These are phyloP conservation scores for Pteruthius melanotis DNA, from an alignment of 2,113 vertebrate species.

Conservation along the genomic window DNA sequence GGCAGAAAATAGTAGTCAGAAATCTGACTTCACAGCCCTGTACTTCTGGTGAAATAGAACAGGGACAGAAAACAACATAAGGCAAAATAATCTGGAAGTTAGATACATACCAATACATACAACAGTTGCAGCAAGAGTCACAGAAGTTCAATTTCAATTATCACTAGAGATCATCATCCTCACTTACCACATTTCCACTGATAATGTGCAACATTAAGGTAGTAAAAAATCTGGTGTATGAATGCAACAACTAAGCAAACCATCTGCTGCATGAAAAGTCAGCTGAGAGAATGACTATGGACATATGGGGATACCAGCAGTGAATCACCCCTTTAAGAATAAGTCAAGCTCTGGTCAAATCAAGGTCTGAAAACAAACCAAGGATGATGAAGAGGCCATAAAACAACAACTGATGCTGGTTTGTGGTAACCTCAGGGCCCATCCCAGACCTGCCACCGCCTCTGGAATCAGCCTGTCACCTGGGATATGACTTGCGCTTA, in stretches of 20 bases:
- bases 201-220: conserved; percentile 40
- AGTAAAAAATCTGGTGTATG: conserved; percentile 38
- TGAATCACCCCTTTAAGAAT: background rate
- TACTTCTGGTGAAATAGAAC: background rate
- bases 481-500: background rate
- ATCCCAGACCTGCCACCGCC: background rate
- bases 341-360: conserved; percentile 9
- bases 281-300: conserved; percentile 1
- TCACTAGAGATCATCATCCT: conserved; percentile 15
- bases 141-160: conserved; percentile 43
- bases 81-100: background rate
- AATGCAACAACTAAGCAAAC: conserved; percentile 11
- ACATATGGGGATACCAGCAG: conserved; percentile 13
- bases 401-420: background rate
- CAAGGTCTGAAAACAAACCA: background rate
- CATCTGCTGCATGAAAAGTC: conserved; percentile 43
- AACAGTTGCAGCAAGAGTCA: background rate
- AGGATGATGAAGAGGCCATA: background rate
- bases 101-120: background rate
- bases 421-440: background rate
- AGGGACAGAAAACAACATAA: background rate
- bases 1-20: background rate
- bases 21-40: background rate
- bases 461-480: background rate
- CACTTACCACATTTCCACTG: conserved; percentile 26